Conservation (phyloP, 2,888 invertebrate species). For the Macrosoma leucophasiata region DNA sequence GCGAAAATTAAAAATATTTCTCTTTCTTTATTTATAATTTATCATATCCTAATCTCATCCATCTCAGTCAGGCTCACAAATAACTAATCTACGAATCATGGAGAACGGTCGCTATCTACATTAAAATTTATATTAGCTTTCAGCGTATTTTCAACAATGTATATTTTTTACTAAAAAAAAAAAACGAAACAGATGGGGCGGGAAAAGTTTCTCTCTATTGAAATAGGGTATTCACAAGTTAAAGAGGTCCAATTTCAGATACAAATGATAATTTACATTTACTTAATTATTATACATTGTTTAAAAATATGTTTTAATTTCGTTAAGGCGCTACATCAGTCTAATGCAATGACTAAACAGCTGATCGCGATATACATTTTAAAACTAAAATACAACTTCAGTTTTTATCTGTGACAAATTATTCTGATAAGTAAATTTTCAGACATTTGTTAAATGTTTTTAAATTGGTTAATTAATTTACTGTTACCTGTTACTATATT, state of each 20-base stretch:
- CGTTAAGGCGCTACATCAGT: constrained; percentile 59
- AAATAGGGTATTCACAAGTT: background rate
- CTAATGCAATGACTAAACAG: constrained; percentile 62
- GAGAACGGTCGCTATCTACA: constrained; percentile 52
- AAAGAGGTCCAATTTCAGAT: constrained; percentile 16
- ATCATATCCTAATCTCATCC: constrained; percentile 62
- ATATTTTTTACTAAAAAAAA: constrained; percentile 26
- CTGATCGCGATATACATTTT: constrained; percentile 14
- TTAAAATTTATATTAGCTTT: constrained; percentile 32
- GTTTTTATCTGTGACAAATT: constrained; percentile 6
- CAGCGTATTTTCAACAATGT: constrained; percentile 42
- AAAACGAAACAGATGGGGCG: background rate
- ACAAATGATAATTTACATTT: constrained; percentile 10
- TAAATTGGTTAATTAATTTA: too few species aligned
- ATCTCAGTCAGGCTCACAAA: constrained; percentile 56
- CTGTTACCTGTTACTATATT: too few species aligned
- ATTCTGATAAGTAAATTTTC: too few species aligned
- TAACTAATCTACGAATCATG: constrained; percentile 49
- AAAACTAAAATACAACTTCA: background rate
- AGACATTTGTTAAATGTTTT: too few species aligned
- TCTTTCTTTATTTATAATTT: constrained; percentile 70
- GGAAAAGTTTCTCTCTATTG: constrained; percentile 5
- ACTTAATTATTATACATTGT: constrained; percentile 35
- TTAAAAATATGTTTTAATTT: constrained; percentile 40
- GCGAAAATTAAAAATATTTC: constrained; percentile 58